Percentiles rank a stretch among this genome's conserved stretches.
These are phyloP conservation scores for Oophaga pumilio DNA, from an alignment of 2,113 vertebrate genomes.

Conservation along the genomic window DNA sequence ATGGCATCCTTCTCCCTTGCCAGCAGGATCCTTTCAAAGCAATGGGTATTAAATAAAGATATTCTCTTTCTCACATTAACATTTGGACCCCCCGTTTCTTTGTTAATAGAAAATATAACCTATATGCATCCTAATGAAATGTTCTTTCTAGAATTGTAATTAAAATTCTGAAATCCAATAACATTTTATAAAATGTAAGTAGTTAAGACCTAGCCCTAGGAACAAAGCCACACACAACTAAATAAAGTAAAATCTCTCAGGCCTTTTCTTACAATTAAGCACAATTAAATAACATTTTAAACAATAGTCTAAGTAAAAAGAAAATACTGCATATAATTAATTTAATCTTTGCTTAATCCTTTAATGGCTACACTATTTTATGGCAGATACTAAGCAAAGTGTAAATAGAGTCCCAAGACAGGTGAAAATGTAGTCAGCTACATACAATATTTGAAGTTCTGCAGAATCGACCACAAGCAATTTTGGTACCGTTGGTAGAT, in stretches of 20 bases:
- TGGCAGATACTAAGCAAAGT: no score
- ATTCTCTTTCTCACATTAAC: slow-evolving; percentile 47
- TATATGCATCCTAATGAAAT: slow-evolving; percentile 56
- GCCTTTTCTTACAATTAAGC: slow-evolving; percentile 20
- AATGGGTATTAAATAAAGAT: slow-evolving; percentile 57
- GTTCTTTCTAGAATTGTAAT: slow-evolving; percentile 51
- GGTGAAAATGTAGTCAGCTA: no score
- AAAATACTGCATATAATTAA: neutral
- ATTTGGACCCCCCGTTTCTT: slow-evolving; percentile 52
- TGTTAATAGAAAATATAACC: slow-evolving; percentile 55
- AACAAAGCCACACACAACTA: slow-evolving; percentile 2
- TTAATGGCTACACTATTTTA: no score
- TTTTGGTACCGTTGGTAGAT: no score
- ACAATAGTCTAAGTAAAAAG: neutral
- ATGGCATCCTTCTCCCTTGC: slow-evolving; percentile 35
- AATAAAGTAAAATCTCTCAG: neutral
- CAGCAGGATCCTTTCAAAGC: slow-evolving; percentile 52
- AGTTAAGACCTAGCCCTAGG: slow-evolving; percentile 21
- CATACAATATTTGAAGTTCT: no score
- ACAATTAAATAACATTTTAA: neutral
- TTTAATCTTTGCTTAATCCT: neutral
- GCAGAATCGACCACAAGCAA: no score
- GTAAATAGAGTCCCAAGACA: no score
- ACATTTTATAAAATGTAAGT: slow-evolving; percentile 42
- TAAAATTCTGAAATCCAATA: slow-evolving; percentile 54